Evolutionary conservation across 2,797 vertebrate species (phyloP).

Genomic region (Diplodus puntazzo): DNA sequence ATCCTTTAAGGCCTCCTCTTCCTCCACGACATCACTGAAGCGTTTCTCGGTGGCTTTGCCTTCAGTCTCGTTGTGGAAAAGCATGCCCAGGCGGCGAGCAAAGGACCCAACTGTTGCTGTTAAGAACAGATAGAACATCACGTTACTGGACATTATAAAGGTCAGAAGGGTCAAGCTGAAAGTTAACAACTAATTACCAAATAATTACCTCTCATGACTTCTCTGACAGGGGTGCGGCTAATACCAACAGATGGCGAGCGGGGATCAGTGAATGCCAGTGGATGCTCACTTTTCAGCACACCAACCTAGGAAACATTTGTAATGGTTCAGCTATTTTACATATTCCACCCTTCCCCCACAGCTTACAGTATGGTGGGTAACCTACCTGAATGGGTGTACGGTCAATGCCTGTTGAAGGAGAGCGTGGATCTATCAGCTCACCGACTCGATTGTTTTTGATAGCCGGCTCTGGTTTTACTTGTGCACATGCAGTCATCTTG

Average conservation of each 20-base stretch:
- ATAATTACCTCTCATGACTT: constrained; percentile 80
- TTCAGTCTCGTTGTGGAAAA: constrained; percentile 78
- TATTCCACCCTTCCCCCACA: not conserved
- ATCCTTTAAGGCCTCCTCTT: not conserved
- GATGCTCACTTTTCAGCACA: constrained; percentile 48
- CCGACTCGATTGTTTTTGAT: constrained; percentile 63
- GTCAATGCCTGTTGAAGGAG: constrained; percentile 78
- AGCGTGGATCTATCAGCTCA: constrained; percentile 82
- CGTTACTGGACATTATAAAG: not conserved
- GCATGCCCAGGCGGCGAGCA: constrained; percentile 78
- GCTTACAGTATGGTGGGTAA: not conserved
- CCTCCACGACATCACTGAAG: constrained; percentile 44
- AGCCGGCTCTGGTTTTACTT: constrained; percentile 65
- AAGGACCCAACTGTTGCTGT: constrained; percentile 83
- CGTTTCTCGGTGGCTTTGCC: constrained; percentile 40
- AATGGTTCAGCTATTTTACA: not conserved
- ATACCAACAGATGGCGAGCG: constrained; percentile 84
- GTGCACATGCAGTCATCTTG: constrained; percentile 68
- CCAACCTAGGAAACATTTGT: constrained; percentile 52
- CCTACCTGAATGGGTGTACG: constrained; percentile 87
- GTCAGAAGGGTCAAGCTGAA: not conserved
- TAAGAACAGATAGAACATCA: constrained; percentile 7
- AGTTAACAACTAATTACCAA: too few relatives aligned
- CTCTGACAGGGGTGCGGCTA: constrained; percentile 83
- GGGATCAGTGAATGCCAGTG: constrained; percentile 74